phyloP scores from a whole-genome alignment of 2,113 vertebrate genomes.

The Rhinogobius similis region DNA sequence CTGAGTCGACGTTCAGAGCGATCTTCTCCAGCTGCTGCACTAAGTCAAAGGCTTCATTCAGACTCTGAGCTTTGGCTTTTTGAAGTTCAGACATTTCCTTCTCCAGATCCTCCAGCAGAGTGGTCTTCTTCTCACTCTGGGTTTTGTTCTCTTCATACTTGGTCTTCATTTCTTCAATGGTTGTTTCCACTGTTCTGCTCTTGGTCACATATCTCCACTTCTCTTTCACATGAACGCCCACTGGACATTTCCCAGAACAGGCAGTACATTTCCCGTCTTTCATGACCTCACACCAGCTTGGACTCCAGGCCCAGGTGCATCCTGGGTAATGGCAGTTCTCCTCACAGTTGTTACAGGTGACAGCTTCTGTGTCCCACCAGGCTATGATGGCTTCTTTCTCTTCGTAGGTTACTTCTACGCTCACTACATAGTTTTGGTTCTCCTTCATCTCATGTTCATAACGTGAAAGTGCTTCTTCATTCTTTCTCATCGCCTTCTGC shows the following conservation, averaged over 20 bases:
- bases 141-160: background rate
- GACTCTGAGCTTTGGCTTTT: background rate
- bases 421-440: background rate
- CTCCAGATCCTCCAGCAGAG: too few species aligned
- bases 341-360: conserved; percentile 4
- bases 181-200: conserved; percentile 6
- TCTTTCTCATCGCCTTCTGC: background rate
- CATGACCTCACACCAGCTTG: conserved; percentile 19
- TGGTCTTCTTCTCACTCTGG: too few species aligned
- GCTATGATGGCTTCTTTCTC: fast-evolving
- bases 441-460: background rate
- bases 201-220: conserved; percentile 14
- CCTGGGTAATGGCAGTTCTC: conserved; percentile 9
- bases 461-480: background rate
- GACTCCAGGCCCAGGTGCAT: background rate
- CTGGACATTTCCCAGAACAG: conserved; percentile 16
- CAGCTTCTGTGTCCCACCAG: background rate
- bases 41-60: background rate
- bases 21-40: background rate
- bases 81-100: background rate
- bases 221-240: conserved; percentile 29
- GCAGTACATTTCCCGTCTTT: background rate
- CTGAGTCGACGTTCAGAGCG: background rate
- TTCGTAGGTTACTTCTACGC: background rate
- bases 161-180: background rate